phyloP scores from a whole-genome alignment of 2,797 vertebrate species.

The Gouania willdenowi region DNA sequence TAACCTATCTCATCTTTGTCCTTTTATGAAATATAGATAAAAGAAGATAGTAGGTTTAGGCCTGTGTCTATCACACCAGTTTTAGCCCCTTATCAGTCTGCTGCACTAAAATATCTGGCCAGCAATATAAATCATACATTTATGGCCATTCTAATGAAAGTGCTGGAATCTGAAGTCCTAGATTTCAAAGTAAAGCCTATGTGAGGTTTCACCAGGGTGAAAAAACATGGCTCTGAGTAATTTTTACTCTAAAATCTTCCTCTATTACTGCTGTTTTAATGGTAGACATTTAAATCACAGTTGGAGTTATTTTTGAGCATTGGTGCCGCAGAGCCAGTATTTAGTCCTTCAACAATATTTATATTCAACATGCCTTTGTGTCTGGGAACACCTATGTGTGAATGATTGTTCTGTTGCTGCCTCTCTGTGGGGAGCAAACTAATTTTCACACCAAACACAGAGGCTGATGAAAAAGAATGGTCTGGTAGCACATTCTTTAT shows the following conservation, averaged over 20 bases:
- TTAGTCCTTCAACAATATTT: neutral
- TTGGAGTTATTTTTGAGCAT: slow-evolving; percentile 27
- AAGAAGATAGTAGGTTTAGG: too few relatives aligned
- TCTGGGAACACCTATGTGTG: slow-evolving; percentile 8
- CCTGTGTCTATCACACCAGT: too few relatives aligned
- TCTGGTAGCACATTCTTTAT: neutral
- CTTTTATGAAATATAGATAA: too few relatives aligned
- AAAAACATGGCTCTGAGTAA: too few relatives aligned
- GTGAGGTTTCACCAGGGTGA: too few relatives aligned
- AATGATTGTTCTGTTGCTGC: slow-evolving; percentile 9
- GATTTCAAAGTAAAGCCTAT: too few relatives aligned
- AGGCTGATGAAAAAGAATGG: slow-evolving; percentile 16
- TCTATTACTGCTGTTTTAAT: neutral
- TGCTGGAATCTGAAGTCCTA: too few relatives aligned
- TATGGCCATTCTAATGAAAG: too few relatives aligned
- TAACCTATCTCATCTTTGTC: too few relatives aligned
- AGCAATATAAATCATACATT: too few relatives aligned
- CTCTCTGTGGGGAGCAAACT: slow-evolving; percentile 13
- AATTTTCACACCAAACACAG: slow-evolving; percentile 20
- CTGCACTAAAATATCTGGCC: too few relatives aligned
- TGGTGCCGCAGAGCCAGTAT: slow-evolving; percentile 1
- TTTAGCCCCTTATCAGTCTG: too few relatives aligned
- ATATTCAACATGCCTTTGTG: neutral
- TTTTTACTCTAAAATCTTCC: neutral
- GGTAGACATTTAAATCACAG: slow-evolving; percentile 22